These are phyloP conservation scores for Octopus bimaculoides DNA, from an alignment of 1,140 invertebrate species.

Conservation along the genomic window DNA sequence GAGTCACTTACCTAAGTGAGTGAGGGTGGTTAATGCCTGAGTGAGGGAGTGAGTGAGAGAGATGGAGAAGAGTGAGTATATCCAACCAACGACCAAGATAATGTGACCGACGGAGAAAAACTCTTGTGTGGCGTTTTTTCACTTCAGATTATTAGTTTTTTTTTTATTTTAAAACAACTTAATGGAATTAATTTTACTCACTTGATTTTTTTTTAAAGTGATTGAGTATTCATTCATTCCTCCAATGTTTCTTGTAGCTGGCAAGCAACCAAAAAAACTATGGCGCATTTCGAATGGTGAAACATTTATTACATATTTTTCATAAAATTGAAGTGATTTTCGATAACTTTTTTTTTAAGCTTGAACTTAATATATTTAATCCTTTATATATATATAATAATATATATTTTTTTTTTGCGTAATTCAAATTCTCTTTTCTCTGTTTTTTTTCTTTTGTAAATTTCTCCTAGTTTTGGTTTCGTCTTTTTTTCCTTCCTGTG, in stretches of 20 bases:
- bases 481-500: background rate
- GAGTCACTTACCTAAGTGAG: background rate
- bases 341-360: background rate
- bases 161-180: background rate
- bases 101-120: background rate
- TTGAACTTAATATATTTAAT: background rate
- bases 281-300: background rate
- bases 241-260: background rate
- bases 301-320: slow-evolving; percentile 5
- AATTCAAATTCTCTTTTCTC: background rate
- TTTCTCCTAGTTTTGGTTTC: background rate
- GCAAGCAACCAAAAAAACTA: background rate
- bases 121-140: background rate
- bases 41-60: background rate
- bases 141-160: background rate
- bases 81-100: background rate
- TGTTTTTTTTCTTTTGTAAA: background rate
- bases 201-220: background rate
- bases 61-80: background rate
- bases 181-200: background rate
- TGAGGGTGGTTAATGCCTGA: slow-evolving; percentile 4
- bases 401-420: background rate
- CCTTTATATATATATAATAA: background rate
- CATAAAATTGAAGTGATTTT: background rate
- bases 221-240: background rate